A percentile compares a stretch with the other conserved stretches of the same genome.
These are phyloP conservation scores for Balaeniceps rex DNA, from an alignment of 2,113 vertebrate species.

Conservation along the genomic window DNA sequence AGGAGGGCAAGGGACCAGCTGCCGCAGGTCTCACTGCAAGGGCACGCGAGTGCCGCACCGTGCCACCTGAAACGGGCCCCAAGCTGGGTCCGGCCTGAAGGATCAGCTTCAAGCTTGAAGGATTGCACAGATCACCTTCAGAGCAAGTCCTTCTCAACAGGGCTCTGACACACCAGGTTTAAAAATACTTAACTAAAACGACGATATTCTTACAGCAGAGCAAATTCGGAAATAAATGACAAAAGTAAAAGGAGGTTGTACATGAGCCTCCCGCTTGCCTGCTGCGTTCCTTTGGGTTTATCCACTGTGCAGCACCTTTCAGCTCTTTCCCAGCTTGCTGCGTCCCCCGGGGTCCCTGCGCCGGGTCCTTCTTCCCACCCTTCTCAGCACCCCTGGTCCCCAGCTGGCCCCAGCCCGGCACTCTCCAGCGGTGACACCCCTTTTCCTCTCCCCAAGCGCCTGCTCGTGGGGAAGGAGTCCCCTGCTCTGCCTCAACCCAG, in stretches of 20 bases:
- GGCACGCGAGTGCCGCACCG: not conserved
- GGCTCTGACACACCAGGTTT: not conserved
- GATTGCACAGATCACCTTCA: not conserved
- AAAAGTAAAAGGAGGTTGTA: not conserved
- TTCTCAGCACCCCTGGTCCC: not conserved
- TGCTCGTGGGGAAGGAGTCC: not conserved
- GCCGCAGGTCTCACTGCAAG: not conserved
- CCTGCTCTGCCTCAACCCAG: not conserved
- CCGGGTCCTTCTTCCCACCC: not conserved
- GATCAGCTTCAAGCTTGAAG: not conserved
- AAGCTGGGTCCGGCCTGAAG: not conserved
- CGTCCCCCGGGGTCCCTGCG: rapidly evolving
- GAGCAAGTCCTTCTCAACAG: not conserved
- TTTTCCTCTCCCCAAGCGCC: not conserved
- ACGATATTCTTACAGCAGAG: not conserved
- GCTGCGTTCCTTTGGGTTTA: not conserved
- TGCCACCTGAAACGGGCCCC: not conserved
- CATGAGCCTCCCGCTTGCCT: not conserved
- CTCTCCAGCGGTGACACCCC: not conserved
- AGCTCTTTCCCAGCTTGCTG: not conserved
- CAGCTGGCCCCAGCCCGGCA: rapidly evolving
- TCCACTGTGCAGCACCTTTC: not conserved
- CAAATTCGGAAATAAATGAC: not conserved
- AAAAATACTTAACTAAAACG: not conserved
- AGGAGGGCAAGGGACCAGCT: not conserved